These are phyloP conservation scores for Aspidiotus destructor DNA, from an alignment of 2,888 invertebrate genomes.

Conservation along the genomic window DNA sequence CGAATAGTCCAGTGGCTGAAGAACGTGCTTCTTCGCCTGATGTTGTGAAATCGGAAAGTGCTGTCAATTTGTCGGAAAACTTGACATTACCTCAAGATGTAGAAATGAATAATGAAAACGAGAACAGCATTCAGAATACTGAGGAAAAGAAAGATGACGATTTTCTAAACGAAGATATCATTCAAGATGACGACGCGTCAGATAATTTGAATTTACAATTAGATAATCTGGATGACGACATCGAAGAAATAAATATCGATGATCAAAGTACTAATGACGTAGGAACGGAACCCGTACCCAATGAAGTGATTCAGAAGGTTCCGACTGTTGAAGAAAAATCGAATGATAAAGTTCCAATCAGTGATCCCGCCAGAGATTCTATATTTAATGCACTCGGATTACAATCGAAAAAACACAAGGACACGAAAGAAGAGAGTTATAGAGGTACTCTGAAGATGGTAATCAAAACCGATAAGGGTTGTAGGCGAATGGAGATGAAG, in stretches of 20 bases:
- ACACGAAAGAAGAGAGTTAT: conserved; percentile 45
- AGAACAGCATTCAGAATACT: neutral
- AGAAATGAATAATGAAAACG: neutral
- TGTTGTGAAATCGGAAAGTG: neutral
- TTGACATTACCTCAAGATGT: neutral
- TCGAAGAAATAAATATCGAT: neutral
- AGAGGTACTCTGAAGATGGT: conserved; percentile 76
- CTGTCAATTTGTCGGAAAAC: neutral
- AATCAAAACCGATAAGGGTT: conserved; percentile 60
- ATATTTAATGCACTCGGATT: conserved; percentile 65
- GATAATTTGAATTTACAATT: neutral
- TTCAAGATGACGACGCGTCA: neutral
- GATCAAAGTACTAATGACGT: neutral
- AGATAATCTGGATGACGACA: neutral
- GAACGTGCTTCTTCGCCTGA: neutral
- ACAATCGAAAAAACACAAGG: conserved; percentile 50
- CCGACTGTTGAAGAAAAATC: neutral
- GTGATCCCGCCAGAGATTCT: conserved; percentile 59
- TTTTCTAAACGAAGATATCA: neutral
- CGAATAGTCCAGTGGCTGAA: neutral
- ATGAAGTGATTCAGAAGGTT: conserved; percentile 40
- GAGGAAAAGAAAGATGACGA: neutral
- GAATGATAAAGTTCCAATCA: conserved; percentile 45
- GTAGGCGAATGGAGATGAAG: conserved; percentile 41
- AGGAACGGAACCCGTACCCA: neutral